Percentiles rank a stretch among this genome's conserved stretches.
Conservation (phyloP, 2,797 vertebrate species). For the Alauda arvensis region DNA sequence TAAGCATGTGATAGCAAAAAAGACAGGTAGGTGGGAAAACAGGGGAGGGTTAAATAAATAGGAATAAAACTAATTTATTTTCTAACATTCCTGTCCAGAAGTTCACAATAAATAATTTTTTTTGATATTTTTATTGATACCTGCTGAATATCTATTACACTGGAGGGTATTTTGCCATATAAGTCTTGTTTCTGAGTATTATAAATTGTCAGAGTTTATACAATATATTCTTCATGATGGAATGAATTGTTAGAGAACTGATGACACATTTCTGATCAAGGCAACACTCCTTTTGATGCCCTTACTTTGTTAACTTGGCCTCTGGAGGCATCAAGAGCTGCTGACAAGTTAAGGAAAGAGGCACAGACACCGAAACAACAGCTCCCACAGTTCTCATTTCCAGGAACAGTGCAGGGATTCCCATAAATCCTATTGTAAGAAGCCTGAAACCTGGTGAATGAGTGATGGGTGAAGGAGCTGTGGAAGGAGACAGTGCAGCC, state of each 20-base stretch:
- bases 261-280: not conserved
- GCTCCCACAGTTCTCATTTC: not conserved
- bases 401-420: not conserved
- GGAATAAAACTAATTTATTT: not conserved
- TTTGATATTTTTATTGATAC: not conserved
- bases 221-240: not conserved
- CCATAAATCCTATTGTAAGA: not conserved
- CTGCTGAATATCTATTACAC: not conserved
- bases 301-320: not conserved
- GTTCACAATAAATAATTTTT: not conserved
- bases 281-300: not conserved
- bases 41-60: not conserved
- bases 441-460: not conserved
- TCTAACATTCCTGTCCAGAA: not conserved
- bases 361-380: fast-evolving
- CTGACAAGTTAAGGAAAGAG: not conserved
- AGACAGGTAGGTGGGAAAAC: not conserved
- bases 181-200: not conserved
- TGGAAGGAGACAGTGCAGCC: not conserved
- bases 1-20: not conserved
- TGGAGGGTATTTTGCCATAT: not conserved
- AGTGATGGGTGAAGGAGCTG: not conserved
- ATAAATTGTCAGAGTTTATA: not conserved
- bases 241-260: not conserved
- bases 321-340: not conserved